phyloP scores from a whole-genome alignment of 2,113 vertebrate species.

The Epinephelus fuscoguttatus region DNA sequence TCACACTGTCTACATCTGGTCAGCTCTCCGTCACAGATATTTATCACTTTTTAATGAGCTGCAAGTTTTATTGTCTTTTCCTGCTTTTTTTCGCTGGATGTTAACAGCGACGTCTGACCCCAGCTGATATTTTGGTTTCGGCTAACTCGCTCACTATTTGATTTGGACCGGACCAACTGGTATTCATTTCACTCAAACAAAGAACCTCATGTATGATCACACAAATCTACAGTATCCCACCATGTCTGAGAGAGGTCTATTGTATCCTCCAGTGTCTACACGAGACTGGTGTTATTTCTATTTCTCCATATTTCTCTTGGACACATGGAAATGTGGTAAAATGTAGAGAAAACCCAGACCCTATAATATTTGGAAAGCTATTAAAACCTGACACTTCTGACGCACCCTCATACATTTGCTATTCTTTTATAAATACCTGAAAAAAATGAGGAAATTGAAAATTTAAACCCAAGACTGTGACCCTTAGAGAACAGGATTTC shows the following conservation, averaged over 20 bases:
- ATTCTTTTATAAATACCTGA: not conserved
- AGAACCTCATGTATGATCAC: conserved; percentile 39
- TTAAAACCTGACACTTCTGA: conserved; percentile 31
- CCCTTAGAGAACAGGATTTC: not conserved
- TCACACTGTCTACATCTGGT: conserved; percentile 13
- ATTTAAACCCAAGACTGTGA: conserved; percentile 1
- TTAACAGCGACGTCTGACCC: conserved; percentile 22
- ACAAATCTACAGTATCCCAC: conserved; percentile 20
- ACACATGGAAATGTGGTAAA: conserved; percentile 46
- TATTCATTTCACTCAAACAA: conserved; percentile 43
- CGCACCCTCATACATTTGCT: not conserved
- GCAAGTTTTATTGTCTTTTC: conserved; percentile 25
- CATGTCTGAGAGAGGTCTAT: conserved; percentile 14
- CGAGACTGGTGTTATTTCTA: not conserved
- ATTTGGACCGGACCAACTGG: conserved; percentile 31
- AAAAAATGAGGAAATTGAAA: not conserved
- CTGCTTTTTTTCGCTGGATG: not conserved
- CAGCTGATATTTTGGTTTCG: conserved; percentile 14
- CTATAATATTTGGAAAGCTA: conserved; percentile 22
- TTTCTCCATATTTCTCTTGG: conserved; percentile 32
- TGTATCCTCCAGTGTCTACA: conserved; percentile 9
- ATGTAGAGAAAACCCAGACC: conserved; percentile 9
- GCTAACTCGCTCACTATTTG: conserved; percentile 29
- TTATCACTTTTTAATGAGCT: conserved; percentile 50
- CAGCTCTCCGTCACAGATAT: conserved; percentile 2